phyloP scores from a whole-genome alignment of 2,888 invertebrate species.

The Hirtodrosophila alboralis region DNA sequence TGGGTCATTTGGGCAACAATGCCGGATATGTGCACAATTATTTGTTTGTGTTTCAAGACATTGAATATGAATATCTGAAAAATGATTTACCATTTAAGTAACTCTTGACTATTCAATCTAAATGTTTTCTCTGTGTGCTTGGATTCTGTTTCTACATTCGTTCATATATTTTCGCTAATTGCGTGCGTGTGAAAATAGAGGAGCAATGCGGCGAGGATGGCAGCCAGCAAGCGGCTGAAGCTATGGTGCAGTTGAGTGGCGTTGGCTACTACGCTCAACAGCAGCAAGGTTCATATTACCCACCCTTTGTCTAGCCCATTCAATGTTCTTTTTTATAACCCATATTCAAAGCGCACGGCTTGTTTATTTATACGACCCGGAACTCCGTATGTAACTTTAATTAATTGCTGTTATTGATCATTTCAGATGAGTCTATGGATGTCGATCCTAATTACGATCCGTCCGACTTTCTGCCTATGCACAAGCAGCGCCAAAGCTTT shows the following conservation, averaged over 20 bases:
- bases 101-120: constrained; percentile 33
- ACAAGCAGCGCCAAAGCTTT: constrained; percentile 77
- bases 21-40: constrained; percentile 1
- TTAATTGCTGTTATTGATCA: constrained; percentile 17
- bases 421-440: constrained; percentile 89
- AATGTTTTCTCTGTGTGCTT: constrained; percentile 52
- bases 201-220: constrained; percentile 86
- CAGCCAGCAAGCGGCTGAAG: constrained; percentile 90
- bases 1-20: constrained; percentile 35
- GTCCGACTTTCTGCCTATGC: constrained; percentile 90
- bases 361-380: constrained; percentile 8
- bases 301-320: constrained; percentile 21
- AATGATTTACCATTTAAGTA: constrained; percentile 11
- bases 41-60: constrained; percentile 12
- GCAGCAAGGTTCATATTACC: constrained; percentile 82
- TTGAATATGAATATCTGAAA: constrained; percentile 1
- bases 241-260: constrained; percentile 90
- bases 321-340: constrained; percentile 13
- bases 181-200: constrained; percentile 54
- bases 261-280: constrained; percentile 87
- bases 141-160: constrained; percentile 52
- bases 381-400: background rate
- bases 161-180: constrained; percentile 35
- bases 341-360: constrained; percentile 21
- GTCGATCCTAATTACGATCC: constrained; percentile 94